Conservation (phyloP, 2,113 vertebrate species). For the Passer domesticus region DNA sequence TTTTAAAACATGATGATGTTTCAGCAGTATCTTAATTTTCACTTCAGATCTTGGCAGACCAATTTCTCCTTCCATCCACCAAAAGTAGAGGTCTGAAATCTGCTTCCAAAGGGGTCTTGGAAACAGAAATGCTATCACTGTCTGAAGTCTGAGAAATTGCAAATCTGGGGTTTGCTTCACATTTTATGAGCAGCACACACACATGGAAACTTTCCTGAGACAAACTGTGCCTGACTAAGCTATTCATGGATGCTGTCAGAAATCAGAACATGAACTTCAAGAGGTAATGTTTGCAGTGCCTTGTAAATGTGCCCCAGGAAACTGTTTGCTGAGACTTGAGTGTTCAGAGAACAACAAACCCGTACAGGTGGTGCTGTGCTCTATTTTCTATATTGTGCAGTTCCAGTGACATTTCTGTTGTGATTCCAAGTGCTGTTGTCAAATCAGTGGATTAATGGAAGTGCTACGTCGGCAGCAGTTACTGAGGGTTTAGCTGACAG, state of each 20-base stretch:
- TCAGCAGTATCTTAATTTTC: neutral
- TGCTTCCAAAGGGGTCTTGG: neutral
- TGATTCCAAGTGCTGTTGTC: neutral
- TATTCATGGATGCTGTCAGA: neutral
- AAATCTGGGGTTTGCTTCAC: neutral
- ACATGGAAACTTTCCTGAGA: neutral
- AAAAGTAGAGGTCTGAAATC: neutral
- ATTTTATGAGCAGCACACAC: neutral
- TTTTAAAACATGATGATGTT: neutral
- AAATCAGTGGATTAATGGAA: conserved; percentile 11
- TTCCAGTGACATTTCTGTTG: neutral
- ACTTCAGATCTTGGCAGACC: neutral
- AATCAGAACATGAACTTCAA: neutral
- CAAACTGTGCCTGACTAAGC: neutral
- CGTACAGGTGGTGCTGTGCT: neutral
- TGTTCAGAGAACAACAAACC: neutral
- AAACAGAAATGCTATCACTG: neutral
- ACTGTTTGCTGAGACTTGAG: neutral
- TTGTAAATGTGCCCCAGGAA: neutral
- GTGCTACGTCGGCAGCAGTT: neutral
- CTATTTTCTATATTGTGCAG: neutral
- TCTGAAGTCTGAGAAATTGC: neutral
- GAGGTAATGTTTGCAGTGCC: neutral
- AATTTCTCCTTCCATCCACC: neutral
- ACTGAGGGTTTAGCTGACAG: neutral